Evolutionary conservation across 2,113 vertebrate species (phyloP).

Genomic region (Cebus imitator): DNA sequence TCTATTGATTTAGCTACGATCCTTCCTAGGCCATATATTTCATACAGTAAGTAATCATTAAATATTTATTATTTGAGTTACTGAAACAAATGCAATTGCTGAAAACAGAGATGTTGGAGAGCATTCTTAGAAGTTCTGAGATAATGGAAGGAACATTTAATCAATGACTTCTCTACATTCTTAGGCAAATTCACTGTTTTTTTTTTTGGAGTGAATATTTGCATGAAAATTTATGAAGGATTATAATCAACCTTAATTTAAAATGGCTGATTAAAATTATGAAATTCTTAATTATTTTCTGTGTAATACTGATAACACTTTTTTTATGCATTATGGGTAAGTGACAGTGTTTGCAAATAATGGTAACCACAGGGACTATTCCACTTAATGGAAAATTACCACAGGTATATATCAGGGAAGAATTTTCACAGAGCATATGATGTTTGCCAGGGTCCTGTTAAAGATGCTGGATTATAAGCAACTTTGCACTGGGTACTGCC

Average conservation of each 20-base stretch:
- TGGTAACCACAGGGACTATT: neutral
- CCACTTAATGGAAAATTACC: neutral
- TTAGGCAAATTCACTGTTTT: constrained; percentile 33
- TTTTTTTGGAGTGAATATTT: neutral
- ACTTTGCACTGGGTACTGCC: neutral
- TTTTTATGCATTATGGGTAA: neutral
- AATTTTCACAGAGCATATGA: neutral
- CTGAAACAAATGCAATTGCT: neutral
- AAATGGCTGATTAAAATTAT: constrained; percentile 52
- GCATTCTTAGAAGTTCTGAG: neutral
- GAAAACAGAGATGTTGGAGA: neutral
- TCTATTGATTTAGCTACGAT: neutral
- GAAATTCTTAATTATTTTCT: constrained; percentile 40
- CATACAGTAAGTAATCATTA: neutral
- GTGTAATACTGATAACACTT: constrained; percentile 36
- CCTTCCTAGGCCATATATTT: neutral
- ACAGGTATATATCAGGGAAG: neutral
- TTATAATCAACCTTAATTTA: constrained; percentile 48
- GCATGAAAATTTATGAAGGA: neutral
- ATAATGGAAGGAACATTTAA: neutral
- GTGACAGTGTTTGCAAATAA: constrained; percentile 61
- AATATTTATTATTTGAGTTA: neutral
- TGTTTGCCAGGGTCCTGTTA: neutral
- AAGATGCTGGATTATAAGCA: neutral
- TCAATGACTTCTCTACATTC: constrained; percentile 12